A percentile compares a stretch with the other conserved stretches of the same genome.
Evolutionary conservation across 1,140 invertebrate genomes (phyloP).

Genomic region (Papilio machaon): DNA sequence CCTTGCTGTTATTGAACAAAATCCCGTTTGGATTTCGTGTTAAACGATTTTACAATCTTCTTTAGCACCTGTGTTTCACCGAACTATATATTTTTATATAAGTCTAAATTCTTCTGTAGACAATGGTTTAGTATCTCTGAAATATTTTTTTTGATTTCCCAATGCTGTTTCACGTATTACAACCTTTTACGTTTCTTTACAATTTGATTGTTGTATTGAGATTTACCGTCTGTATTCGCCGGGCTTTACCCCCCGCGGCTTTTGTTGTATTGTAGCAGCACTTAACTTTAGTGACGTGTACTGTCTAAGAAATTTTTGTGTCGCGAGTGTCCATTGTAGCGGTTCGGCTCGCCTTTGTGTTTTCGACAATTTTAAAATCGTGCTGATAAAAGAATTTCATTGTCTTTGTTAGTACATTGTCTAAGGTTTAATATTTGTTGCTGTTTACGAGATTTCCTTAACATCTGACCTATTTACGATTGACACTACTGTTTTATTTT

Average conservation of each 20-base stretch:
- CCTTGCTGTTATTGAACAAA: constrained; percentile 22
- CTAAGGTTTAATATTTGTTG: constrained; percentile 29
- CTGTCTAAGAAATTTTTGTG: constrained; percentile 33
- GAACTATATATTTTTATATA: neutral
- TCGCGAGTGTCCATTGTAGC: constrained; percentile 26
- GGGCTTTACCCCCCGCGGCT: constrained; percentile 1
- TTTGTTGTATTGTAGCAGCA: constrained; percentile 34
- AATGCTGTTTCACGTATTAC: constrained; percentile 16
- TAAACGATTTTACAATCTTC: constrained; percentile 30
- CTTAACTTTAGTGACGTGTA: constrained; percentile 22
- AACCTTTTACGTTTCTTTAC: constrained; percentile 22
- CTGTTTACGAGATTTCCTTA: constrained; percentile 20
- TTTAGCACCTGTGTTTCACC: constrained; percentile 10
- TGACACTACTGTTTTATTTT: neutral
- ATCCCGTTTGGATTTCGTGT: constrained; percentile 11
- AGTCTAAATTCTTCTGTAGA: neutral
- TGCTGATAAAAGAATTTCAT: constrained; percentile 20
- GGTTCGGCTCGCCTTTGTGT: constrained; percentile 27
- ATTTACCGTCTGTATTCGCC: constrained; percentile 25
- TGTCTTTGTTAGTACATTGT: constrained; percentile 14
- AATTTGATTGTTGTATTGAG: constrained; percentile 27
- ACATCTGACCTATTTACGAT: constrained; percentile 12
- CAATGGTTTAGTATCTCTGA: neutral
- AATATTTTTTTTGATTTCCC: neutral
- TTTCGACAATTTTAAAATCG: constrained; percentile 25